Base-by-base conservation (phyloP, 2,797 vertebrate genomes). In the Anabacerthia variegaticeps region DNA sequence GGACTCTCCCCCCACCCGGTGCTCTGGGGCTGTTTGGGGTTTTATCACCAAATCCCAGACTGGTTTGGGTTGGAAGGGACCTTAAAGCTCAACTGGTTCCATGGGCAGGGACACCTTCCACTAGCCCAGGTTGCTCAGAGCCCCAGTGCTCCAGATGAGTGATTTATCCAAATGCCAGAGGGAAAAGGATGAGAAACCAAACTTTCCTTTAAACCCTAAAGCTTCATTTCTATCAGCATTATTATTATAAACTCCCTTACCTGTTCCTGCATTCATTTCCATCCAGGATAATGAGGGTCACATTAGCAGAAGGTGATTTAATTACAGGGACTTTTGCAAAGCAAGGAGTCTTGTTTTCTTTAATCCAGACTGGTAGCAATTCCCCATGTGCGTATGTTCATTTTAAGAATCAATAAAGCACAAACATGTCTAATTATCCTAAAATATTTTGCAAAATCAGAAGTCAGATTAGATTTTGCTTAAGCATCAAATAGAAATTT, bases 401-500 rank as follows among this genome's bases (percentile, higher is more conserved):
- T 96, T 95, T 94, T 95, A 95, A 91, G 85, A 96, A 97, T 94
- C 96, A 96, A 96, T 97, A 96, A 84, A 92, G 82, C 82, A 85
- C 88, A 96, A 97, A 96, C 72, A 94, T 48, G 78, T 71, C 95
- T 95, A 96, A 97, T 97, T 97, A 96, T 90, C 65, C 83, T 91
- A 95, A 97, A 92, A 97, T 96, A 96, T 90, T 93, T 92, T 86
- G 74, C 85, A 91, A 93, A 97, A 96, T 92, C 93, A 82, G 46
- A 97, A 96, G 88, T 95, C 97, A 94, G 96, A 93, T 97, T 95
- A 80, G 81, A 93, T 97, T 95, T 95, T 97, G 81, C 93, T 95
- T 95, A 63, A 96, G 93, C 86, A 95, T 96, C 94, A 96, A 95
- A 95, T 80, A 80, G 93, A 94, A 95, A 96, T 83, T 78, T 95